These are phyloP conservation scores for Halichondria panicea DNA, from an alignment of 37 sponge, comb jelly and placozoan species.

Conservation along the genomic window DNA sequence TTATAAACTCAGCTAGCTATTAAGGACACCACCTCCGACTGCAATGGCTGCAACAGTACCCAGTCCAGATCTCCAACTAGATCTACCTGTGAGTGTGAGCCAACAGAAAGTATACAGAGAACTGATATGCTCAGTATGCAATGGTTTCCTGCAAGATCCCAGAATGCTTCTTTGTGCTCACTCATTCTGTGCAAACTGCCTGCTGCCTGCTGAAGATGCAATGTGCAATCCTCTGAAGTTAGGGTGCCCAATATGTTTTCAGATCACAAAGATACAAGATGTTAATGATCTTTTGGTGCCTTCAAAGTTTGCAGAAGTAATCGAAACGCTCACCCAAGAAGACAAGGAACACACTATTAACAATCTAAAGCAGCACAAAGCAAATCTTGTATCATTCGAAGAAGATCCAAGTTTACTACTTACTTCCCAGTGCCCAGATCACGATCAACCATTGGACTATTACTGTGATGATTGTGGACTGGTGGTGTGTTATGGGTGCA, in stretches of 20 bases:
- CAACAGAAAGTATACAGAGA: neutral
- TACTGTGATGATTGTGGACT: slow-evolving; percentile 22
- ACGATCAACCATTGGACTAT: slow-evolving; percentile 8
- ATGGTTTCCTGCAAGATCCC: slow-evolving; percentile 14
- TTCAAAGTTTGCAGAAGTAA: neutral
- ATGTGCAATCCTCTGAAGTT: neutral
- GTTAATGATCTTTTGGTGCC: neutral
- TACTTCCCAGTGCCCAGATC: slow-evolving; percentile 1
- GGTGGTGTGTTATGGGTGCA: slow-evolving; percentile 4
- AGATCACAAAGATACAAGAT: neutral
- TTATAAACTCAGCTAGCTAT: too few species aligned
- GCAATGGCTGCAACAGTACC: too few species aligned
- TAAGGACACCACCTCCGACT: too few species aligned
- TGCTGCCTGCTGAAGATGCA: neutral
- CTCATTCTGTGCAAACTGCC: slow-evolving; percentile 27
- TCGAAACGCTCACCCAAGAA: slow-evolving; percentile 2
- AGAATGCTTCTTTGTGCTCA: slow-evolving; percentile 27
- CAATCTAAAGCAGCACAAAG: neutral
- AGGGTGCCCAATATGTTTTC: slow-evolving; percentile 14
- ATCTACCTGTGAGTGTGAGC: neutral
- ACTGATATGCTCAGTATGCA: slow-evolving; percentile 24
- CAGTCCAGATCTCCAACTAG: slow-evolving; percentile 7
- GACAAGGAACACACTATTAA: neutral
- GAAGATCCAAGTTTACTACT: neutral
- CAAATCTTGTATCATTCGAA: neutral